Conservation (phyloP, 1,140 invertebrate genomes). For the Solenopsis invicta region DNA sequence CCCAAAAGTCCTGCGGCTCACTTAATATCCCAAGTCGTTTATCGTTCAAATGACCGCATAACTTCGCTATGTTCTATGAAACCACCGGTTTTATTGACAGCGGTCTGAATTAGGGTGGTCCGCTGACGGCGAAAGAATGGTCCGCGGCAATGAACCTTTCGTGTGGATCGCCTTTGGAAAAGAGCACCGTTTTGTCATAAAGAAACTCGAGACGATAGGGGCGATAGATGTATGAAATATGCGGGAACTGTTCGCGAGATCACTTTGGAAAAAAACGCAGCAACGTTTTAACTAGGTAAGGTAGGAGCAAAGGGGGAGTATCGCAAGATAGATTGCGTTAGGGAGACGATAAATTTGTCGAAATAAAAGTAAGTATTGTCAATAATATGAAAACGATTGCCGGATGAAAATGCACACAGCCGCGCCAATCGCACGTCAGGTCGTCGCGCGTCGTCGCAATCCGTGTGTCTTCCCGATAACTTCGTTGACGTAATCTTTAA, state of each 20-base stretch:
- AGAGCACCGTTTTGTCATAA: constrained; percentile 30
- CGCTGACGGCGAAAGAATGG: constrained; percentile 41
- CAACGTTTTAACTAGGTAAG: background rate
- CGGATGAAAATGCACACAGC: background rate
- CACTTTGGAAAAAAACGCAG: background rate
- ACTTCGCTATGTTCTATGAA: constrained; percentile 64
- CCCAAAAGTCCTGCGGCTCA: constrained; percentile 17
- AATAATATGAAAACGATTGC: background rate
- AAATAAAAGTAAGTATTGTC: constrained; percentile 1
- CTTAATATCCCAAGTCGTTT: constrained; percentile 67
- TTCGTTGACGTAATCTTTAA: constrained; percentile 5
- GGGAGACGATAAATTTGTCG: background rate
- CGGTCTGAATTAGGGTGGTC: constrained; percentile 63
- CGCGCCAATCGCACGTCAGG: background rate
- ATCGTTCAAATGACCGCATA: constrained; percentile 68
- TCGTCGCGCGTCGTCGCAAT: too few relatives aligned
- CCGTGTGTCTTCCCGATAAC: background rate
- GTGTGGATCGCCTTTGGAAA: constrained; percentile 8
- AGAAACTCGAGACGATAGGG: constrained; percentile 35
- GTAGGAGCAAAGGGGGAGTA: background rate
- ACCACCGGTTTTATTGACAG: constrained; percentile 71
- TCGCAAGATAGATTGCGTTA: background rate
- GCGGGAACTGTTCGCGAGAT: background rate
- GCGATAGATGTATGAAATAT: constrained; percentile 29
- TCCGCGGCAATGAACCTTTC: constrained; percentile 49